Conservation (phyloP, 2,113 vertebrate species). For the Leptosomus discolor region DNA sequence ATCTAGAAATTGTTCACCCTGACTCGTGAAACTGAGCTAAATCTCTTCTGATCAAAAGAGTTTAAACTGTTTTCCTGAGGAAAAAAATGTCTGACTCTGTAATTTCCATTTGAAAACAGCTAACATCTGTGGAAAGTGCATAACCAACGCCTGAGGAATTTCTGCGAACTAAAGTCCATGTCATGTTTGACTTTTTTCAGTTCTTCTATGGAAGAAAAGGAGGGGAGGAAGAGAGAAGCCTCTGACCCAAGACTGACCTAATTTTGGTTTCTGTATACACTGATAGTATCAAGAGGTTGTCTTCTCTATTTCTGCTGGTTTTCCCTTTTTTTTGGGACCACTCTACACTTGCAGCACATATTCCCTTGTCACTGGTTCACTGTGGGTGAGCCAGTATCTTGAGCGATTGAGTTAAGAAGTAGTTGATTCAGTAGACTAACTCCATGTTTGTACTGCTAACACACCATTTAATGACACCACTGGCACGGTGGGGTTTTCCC, state of each 20-base stretch:
- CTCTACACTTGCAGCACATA: neutral
- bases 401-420: neutral
- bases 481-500: neutral
- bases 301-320: neutral
- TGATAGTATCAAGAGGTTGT: neutral
- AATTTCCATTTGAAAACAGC: conserved; percentile 64
- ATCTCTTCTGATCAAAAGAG: conserved; percentile 45
- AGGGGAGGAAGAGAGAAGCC: neutral
- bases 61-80: conserved; percentile 56
- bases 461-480: neutral
- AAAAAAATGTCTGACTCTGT: conserved; percentile 48
- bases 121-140: conserved; percentile 62
- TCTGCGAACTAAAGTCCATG: neutral
- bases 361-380: neutral
- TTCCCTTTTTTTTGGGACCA: neutral
- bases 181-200: conserved; percentile 27
- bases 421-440: neutral
- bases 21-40: conserved; percentile 50
- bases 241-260: neutral
- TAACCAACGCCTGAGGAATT: conserved; percentile 57
- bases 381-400: neutral
- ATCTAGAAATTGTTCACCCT: conserved; percentile 44
- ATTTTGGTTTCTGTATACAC: neutral
- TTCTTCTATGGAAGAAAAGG: neutral
- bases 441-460: neutral